A percentile compares a stretch with the other conserved stretches of the same genome.
Conservation (phyloP, 2,797 vertebrate species). For the Lepus townsendii region DNA sequence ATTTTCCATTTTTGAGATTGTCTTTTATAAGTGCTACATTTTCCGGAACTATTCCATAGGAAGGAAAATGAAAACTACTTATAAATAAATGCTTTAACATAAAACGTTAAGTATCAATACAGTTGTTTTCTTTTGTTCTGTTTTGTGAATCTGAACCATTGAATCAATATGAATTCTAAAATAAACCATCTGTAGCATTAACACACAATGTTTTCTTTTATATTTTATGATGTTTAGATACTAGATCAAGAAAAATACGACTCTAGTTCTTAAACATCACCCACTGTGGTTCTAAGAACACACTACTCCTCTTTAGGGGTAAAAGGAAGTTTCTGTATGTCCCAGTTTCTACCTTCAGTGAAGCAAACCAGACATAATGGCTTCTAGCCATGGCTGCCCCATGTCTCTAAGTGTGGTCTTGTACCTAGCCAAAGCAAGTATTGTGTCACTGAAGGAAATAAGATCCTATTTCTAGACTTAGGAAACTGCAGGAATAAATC, state of each 20-base stretch:
- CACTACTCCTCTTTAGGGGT: neutral
- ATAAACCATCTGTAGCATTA: constrained; percentile 1
- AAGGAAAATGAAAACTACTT: constrained; percentile 1
- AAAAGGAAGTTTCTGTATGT: neutral
- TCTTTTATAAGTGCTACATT: neutral
- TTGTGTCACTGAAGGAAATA: constrained; percentile 33
- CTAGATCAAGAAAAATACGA: neutral
- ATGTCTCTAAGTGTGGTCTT: constrained; percentile 48
- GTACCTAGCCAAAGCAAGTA: constrained; percentile 46
- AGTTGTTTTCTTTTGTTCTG: constrained; percentile 27
- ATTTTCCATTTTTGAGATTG: constrained; percentile 60
- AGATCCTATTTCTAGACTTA: neutral
- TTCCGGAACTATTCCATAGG: constrained; percentile 20
- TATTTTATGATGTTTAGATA: constrained; percentile 32
- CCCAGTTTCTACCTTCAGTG: neutral
- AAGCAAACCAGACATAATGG: constrained; percentile 20
- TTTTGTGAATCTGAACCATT: constrained; percentile 31
- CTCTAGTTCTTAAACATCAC: constrained; percentile 20
- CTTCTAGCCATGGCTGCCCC: constrained; percentile 29
- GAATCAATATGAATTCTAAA: constrained; percentile 38
- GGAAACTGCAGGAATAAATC: neutral
- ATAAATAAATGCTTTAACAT: constrained; percentile 54
- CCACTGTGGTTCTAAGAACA: neutral
- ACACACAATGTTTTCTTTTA: constrained; percentile 24
- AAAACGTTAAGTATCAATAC: neutral